Evolutionary conservation across 2,113 vertebrate genomes (phyloP).

Genomic region (Bungarus multicinctus): DNA sequence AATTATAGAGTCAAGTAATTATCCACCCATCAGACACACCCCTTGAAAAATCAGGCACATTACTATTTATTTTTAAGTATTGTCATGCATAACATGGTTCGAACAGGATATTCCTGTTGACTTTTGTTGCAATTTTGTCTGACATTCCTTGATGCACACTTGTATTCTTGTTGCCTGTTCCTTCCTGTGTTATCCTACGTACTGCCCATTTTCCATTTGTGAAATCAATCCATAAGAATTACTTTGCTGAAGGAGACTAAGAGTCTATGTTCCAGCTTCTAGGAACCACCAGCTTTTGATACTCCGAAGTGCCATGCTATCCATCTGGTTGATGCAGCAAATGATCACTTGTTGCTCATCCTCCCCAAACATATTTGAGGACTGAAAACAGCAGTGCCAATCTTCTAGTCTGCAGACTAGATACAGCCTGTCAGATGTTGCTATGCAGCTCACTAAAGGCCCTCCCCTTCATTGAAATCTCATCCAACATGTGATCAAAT

Average conservation of each 20-base stretch:
- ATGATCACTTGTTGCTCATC: not conserved
- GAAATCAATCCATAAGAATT: not conserved
- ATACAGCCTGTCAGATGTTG: not conserved
- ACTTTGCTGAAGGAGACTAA: not conserved
- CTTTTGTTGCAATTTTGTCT: not conserved
- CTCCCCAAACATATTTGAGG: not conserved
- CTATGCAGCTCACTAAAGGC: not conserved
- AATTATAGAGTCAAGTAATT: constrained; percentile 11
- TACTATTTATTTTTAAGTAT: constrained; percentile 40
- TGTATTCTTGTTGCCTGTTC: not conserved
- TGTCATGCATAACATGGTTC: constrained; percentile 1
- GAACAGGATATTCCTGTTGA: constrained; percentile 4
- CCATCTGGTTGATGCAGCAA: not conserved
- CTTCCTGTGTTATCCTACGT: constrained; percentile 12
- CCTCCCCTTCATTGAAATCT: too few relatives aligned
- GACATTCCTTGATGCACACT: constrained; percentile 8
- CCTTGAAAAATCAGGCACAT: accelerated
- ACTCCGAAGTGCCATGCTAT: not conserved
- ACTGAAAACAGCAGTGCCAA: not conserved
- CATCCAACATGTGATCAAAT: too few relatives aligned
- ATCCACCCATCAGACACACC: constrained; percentile 4
- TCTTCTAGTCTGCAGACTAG: not conserved
- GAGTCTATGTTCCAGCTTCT: not conserved
- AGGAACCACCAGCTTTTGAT: not conserved
- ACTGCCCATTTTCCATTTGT: not conserved